Base-by-base conservation (phyloP, 64 coral and sea anemone species). In the Astreopora myriophthalma region DNA sequence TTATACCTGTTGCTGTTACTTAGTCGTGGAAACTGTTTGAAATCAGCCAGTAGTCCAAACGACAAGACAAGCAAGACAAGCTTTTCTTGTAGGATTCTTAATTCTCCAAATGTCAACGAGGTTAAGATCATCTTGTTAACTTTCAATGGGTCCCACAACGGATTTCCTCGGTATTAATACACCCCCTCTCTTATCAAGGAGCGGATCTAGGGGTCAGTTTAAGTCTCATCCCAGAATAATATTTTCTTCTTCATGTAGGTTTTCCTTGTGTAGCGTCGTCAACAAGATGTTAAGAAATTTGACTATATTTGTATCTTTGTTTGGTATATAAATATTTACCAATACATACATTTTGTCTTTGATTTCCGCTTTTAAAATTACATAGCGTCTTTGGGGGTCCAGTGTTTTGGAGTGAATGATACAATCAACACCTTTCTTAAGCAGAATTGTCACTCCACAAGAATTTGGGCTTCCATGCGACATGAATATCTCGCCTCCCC, bases 251-350 rank as follows among this genome's bases (percentile, higher is more conserved):
- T 70, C 64, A 48, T 46, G 11, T 46, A 46, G 42, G 42, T 46
- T 46, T 46, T 46, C 42, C 11, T 46, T 46, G 11, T 46, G 51
- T 20, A 51, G 1, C 3, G 3, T 34, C 49, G 26, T 3, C 27
- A 11, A 33, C 13, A 48, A 29, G 23, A 76, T 66, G 38, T 48
- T 23, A 79, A 65, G 30, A 67, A 87, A 48, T 34, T 48, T 31
- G 2, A 48, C 39, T 7, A 48, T 42, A 11, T 22, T 34, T 16
- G 10, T 44, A 32, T 77, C 74, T 67, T 73, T 68, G 19, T 89
- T 89, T 12, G 73, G 87, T 22, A 46, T 29, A 57, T 89, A 89
- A 13, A 68, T 44, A 57, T 78, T 89, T 22, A 89, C 29, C 16
- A 89, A 29, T 35, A 89, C 0, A 42, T 55, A 88, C 35, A 23